Evolutionary conservation across 2,888 invertebrate genomes (phyloP).

Genomic region (Xestia sexstrigata): DNA sequence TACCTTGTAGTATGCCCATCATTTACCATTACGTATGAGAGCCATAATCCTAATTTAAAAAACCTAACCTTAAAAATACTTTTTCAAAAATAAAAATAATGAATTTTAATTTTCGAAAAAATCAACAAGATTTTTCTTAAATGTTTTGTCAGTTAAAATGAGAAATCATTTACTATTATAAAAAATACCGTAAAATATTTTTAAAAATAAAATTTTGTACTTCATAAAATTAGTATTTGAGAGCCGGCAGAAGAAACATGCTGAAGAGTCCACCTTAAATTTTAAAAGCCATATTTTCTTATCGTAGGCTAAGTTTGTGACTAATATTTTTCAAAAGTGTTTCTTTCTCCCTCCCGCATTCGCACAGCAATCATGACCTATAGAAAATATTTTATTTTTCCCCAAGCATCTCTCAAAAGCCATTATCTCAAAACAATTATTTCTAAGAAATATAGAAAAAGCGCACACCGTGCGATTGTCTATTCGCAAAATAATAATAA

Average conservation of each 20-base stretch:
- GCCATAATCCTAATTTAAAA: constrained; percentile 46
- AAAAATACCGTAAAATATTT: constrained; percentile 36
- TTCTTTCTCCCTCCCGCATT: constrained; percentile 39
- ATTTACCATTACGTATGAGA: constrained; percentile 31
- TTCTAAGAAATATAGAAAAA: constrained; percentile 52
- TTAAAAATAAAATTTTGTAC: constrained; percentile 56
- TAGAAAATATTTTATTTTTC: constrained; percentile 55
- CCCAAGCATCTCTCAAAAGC: constrained; percentile 64
- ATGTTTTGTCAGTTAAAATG: constrained; percentile 36
- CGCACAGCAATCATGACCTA: constrained; percentile 44
- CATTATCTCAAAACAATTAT: constrained; percentile 56
- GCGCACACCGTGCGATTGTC: constrained; percentile 39
- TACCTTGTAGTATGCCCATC: constrained; percentile 33
- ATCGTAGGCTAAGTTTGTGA: constrained; percentile 65
- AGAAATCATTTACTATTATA: constrained; percentile 31
- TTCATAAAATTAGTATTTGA: constrained; percentile 57
- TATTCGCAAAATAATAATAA: constrained; percentile 41
- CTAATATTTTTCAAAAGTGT: constrained; percentile 54
- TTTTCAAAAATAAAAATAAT: constrained; percentile 48
- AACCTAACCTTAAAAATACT: constrained; percentile 53
- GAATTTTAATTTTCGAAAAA: constrained; percentile 35
- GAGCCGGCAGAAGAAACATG: constrained; percentile 64
- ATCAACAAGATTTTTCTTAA: constrained; percentile 36
- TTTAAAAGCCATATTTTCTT: constrained; percentile 51
- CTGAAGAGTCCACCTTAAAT: constrained; percentile 62